These are phyloP conservation scores for Platyscapa corneri DNA, from an alignment of 1,140 invertebrate species.

Conservation along the genomic window DNA sequence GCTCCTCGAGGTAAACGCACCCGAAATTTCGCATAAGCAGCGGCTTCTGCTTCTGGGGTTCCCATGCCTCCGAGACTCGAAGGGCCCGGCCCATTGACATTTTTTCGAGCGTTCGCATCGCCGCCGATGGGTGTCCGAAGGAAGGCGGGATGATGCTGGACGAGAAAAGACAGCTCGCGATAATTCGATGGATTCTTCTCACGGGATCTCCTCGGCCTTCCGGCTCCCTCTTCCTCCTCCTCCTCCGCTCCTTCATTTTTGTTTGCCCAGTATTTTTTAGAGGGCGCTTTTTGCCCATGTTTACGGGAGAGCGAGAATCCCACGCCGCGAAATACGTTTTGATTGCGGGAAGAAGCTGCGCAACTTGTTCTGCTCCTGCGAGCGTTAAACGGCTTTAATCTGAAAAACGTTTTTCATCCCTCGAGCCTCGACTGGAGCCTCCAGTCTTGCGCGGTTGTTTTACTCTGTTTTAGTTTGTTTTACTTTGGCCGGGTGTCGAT, in stretches of 20 bases:
- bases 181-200: conserved; percentile 14
- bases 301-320: neutral
- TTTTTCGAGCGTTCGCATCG: neutral
- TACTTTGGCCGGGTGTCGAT: neutral
- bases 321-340: neutral
- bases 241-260: neutral
- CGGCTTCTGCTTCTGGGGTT: no score
- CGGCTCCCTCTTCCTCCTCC: neutral
- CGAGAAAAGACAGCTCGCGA: neutral
- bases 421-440: neutral
- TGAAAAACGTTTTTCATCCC: neutral
- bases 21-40: no score
- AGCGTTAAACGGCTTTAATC: conserved; percentile 1
- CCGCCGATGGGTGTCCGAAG: neutral
- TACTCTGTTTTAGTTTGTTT: no score
- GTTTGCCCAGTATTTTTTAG: neutral
- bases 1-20: no score
- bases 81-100: neutral
- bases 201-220: neutral
- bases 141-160: no score
- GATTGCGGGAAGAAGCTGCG: neutral
- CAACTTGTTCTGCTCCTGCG: neutral
- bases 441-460: no score
- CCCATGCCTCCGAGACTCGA: neutral
- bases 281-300: neutral